phyloP scores from a whole-genome alignment of 2,888 invertebrate species.

The Lamellibrachia satsuma region DNA sequence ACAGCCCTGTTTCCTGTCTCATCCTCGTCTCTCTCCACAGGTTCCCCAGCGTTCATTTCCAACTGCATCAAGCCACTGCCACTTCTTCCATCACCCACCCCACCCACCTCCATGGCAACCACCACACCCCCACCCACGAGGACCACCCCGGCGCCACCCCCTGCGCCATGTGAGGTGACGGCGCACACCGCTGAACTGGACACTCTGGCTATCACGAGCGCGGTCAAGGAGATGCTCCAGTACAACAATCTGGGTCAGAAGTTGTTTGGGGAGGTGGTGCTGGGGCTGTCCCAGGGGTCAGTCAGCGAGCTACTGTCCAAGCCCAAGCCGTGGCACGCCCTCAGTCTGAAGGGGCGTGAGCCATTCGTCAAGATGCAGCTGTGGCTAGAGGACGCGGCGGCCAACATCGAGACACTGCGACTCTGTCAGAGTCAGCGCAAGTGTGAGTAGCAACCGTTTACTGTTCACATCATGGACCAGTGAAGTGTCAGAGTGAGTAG shows the following conservation, averaged over 20 bases:
- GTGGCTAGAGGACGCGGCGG: conserved; percentile 94
- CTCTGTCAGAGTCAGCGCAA: conserved; percentile 64
- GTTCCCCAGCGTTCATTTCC: not conserved
- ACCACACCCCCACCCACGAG: not conserved
- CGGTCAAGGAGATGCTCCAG: conserved; percentile 93
- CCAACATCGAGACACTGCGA: conserved; percentile 89
- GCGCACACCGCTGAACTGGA: conserved; percentile 76
- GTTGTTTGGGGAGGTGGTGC: conserved; percentile 95
- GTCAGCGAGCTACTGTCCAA: conserved; percentile 96
- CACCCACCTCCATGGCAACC: not conserved
- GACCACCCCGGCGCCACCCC: not conserved
- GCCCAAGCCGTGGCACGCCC: conserved; percentile 99
- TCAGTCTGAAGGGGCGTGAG: conserved; percentile 96
- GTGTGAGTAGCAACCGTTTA: conserved; percentile 48
- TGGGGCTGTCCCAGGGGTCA: conserved; percentile 91
- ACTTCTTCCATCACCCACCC: not conserved
- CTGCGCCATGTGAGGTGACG: not conserved
- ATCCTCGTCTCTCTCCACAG: not conserved
- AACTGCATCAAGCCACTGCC: not conserved
- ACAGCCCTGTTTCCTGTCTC: not conserved
- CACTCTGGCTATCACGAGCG: conserved; percentile 94
- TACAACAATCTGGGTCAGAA: conserved; percentile 98
- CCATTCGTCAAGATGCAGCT: conserved; percentile 74
- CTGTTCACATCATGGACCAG: not conserved
- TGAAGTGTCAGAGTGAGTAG: not conserved